A percentile compares a stretch with the other conserved stretches of the same genome.
Conservation (phyloP, 2,797 vertebrate species). For the Pseudotriccus pelzelni region DNA sequence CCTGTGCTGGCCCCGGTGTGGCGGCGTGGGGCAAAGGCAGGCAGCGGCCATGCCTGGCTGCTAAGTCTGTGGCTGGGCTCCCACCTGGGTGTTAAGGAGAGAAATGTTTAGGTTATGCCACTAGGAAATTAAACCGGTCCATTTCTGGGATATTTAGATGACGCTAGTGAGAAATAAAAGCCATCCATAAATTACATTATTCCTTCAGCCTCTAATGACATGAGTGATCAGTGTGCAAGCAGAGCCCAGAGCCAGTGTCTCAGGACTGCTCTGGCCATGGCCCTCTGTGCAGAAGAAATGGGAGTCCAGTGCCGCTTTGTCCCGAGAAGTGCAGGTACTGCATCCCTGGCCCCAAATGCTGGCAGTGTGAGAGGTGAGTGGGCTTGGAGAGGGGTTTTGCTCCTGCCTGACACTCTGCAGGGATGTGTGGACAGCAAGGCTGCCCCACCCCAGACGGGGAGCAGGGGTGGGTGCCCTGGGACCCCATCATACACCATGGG, state of each 20-base stretch:
- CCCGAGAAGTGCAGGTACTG: rapidly evolving
- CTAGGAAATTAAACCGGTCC: conserved; percentile 22
- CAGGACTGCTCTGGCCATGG: not conserved
- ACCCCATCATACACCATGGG: rapidly evolving
- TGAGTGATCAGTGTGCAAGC: not conserved
- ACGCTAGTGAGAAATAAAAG: conserved; percentile 58
- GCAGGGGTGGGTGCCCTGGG: not conserved
- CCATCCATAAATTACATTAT: conserved; percentile 46
- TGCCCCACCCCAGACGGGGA: not conserved
- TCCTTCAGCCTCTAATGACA: conserved; percentile 32
- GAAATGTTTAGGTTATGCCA: not conserved
- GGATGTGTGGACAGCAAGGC: not conserved
- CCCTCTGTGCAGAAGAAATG: not conserved
- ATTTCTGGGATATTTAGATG: conserved; percentile 43
- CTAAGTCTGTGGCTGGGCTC: not conserved
- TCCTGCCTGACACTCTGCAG: not conserved
- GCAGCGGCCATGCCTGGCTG: rapidly evolving
- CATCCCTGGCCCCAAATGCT: not conserved
- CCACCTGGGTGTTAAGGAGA: not conserved
- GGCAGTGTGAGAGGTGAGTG: not conserved
- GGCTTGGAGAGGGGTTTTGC: not conserved
- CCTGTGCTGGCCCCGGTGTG: rapidly evolving
- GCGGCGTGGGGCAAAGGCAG: rapidly evolving
- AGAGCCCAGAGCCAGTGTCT: not conserved
- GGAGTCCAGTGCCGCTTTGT: not conserved